These are phyloP conservation scores for Drepana falcataria DNA, from an alignment of 2,888 invertebrate species.

Conservation along the genomic window DNA sequence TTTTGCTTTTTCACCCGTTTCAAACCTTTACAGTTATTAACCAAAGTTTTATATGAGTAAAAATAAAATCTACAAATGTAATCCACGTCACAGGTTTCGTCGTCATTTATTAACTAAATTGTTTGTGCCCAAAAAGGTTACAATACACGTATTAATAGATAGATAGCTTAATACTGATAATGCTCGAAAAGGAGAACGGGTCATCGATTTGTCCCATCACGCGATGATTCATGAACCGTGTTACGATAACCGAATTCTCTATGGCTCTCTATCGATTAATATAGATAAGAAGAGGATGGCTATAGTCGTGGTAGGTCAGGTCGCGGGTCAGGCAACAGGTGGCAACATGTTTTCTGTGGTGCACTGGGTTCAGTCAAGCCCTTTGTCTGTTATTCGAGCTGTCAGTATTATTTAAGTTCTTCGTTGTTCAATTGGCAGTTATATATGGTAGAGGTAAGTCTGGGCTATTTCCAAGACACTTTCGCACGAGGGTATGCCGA, in stretches of 20 bases:
- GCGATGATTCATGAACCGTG: constrained; percentile 37
- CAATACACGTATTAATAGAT: not conserved
- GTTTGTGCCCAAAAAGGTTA: too few species aligned
- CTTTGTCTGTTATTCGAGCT: not conserved
- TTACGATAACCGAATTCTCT: constrained; percentile 15
- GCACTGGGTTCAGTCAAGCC: constrained; percentile 1
- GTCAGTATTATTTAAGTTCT: too few species aligned
- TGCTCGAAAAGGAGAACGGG: constrained; percentile 21
- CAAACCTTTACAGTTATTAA: too few species aligned
- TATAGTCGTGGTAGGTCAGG: constrained; percentile 28
- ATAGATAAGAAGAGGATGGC: constrained; percentile 19
- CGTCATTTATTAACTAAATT: too few species aligned
- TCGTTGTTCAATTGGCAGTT: too few species aligned
- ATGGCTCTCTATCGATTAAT: constrained; percentile 5
- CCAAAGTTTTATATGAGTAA: too few species aligned
- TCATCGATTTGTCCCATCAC: constrained; percentile 26
- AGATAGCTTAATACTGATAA: constrained; percentile 20
- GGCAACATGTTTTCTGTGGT: constrained; percentile 5
- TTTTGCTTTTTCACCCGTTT: too few species aligned
- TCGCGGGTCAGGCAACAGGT: constrained; percentile 35
- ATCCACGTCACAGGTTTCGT: too few species aligned
- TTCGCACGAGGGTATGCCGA: too few species aligned
- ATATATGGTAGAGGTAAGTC: too few species aligned
- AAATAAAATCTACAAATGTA: too few species aligned
- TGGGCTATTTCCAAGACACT: too few species aligned